Conservation (phyloP, 1,140 invertebrate genomes). For the Macrotrachela quadricornifera region DNA sequence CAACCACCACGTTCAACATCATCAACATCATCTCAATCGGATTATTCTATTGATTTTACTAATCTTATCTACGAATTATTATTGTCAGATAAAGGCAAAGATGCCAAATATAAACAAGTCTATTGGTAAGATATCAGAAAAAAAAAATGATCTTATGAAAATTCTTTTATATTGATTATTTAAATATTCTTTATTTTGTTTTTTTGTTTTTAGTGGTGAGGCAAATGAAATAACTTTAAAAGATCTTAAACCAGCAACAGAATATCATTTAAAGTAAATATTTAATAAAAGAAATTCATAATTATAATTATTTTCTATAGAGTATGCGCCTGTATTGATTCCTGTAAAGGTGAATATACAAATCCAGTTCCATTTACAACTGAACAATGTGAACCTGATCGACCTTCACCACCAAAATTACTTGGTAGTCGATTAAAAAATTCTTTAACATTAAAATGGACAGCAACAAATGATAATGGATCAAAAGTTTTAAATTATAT, state of each 20-base stretch:
- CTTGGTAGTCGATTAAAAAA: constrained; percentile 25
- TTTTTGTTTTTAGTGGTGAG: constrained; percentile 15
- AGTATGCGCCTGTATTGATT: constrained; percentile 23
- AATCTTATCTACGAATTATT: constrained; percentile 42
- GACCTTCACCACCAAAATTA: constrained; percentile 29
- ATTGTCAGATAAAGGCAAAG: constrained; percentile 50
- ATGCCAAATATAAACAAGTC: constrained; percentile 52
- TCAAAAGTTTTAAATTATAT: constrained; percentile 50
- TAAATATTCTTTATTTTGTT: background rate
- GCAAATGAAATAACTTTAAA: constrained; percentile 36
- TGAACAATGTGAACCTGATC: constrained; percentile 26
- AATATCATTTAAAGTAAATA: constrained; percentile 46
- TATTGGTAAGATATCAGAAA: constrained; percentile 39
- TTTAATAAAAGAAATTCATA: background rate
- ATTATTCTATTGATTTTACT: constrained; percentile 33
- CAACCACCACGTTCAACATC: constrained; percentile 38
- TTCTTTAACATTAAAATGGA: constrained; percentile 29
- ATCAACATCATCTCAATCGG: constrained; percentile 23
- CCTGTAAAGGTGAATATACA: constrained; percentile 22
- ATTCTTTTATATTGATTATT: background rate
- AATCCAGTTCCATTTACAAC: constrained; percentile 29
- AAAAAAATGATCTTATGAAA: constrained; percentile 37
- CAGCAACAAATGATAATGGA: constrained; percentile 49
- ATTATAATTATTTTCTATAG: constrained; percentile 12
- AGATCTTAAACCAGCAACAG: constrained; percentile 54